phyloP scores from a whole-genome alignment of 1,140 invertebrate species.

The Neelides sp. region DNA sequence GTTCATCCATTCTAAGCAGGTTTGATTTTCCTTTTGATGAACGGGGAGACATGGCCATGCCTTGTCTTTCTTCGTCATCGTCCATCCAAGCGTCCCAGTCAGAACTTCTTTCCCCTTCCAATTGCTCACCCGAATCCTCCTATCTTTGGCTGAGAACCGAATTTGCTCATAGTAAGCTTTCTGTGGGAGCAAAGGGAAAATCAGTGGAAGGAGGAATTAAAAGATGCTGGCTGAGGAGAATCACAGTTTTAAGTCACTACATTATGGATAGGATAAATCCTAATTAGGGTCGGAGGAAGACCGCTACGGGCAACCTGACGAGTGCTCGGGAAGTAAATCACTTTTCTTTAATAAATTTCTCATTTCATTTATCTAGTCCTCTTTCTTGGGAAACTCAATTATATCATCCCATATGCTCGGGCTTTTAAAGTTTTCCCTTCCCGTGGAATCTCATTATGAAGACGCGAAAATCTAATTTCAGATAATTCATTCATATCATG shows the following conservation, averaged over 20 bases:
- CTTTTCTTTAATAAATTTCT: too few relatives aligned
- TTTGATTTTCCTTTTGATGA: slow-evolving; percentile 39
- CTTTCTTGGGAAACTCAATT: too few relatives aligned
- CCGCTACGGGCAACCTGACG: too few relatives aligned
- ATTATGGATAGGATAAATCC: too few relatives aligned
- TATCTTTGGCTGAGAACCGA: slow-evolving; percentile 64
- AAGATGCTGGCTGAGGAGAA: not conserved
- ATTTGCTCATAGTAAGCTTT: slow-evolving; percentile 69
- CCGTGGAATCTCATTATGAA: too few relatives aligned
- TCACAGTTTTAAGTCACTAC: too few relatives aligned
- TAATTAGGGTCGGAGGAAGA: too few relatives aligned
- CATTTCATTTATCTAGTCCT: too few relatives aligned
- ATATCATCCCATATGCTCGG: not conserved
- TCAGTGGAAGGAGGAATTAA: slow-evolving; percentile 5
- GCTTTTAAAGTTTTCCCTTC: too few relatives aligned
- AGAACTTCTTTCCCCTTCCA: slow-evolving; percentile 56
- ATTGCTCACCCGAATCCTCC: slow-evolving; percentile 58
- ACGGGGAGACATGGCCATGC: slow-evolving; percentile 57
- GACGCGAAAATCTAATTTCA: too few relatives aligned
- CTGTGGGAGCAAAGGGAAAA: slow-evolving; percentile 36
- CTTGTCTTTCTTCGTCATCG: slow-evolving; percentile 41
- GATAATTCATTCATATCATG: too few relatives aligned
- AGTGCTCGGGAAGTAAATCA: too few relatives aligned
- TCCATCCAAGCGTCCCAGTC: slow-evolving; percentile 51
- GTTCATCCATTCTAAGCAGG: slow-evolving; percentile 67